Percentiles rank a stretch among this genome's conserved stretches.
These are phyloP conservation scores for Girardinichthys multiradiatus DNA, from an alignment of 2,113 vertebrate species.

Conservation along the genomic window DNA sequence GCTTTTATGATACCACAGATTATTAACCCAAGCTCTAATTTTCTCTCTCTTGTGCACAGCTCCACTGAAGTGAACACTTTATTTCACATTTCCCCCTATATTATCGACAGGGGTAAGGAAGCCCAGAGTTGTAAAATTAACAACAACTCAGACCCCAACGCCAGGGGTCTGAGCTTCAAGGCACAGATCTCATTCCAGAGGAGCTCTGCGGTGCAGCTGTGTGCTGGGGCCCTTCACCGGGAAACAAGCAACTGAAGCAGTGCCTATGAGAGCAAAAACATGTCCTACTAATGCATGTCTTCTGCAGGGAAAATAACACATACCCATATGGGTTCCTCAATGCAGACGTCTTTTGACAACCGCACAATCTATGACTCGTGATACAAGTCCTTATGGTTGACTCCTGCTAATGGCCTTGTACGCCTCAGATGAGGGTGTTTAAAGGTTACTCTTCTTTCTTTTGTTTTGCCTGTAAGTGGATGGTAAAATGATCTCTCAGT, in stretches of 20 bases:
- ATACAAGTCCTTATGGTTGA: constrained; percentile 43
- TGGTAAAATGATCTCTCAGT: constrained; percentile 60
- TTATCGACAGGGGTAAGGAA: constrained; percentile 46
- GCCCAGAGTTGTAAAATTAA: constrained; percentile 62
- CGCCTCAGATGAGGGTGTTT: constrained; percentile 52
- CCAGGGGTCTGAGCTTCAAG: constrained; percentile 33
- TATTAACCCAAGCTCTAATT: constrained; percentile 56
- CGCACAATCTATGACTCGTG: constrained; percentile 29
- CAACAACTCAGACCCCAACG: constrained; percentile 35
- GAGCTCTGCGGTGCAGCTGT: constrained; percentile 59
- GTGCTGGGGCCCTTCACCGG: constrained; percentile 37
- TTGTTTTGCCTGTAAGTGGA: constrained; percentile 47
- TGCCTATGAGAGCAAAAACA: constrained; percentile 31
- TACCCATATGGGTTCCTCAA: constrained; percentile 47
- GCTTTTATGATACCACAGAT: constrained; percentile 59
- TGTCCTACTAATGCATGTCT: constrained; percentile 43
- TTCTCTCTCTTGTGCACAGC: constrained; percentile 38
- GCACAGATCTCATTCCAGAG: constrained; percentile 54
- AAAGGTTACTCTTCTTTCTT: constrained; percentile 1
- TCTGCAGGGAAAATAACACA: constrained; percentile 35
- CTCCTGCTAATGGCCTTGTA: constrained; percentile 39
- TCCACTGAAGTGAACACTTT: constrained; percentile 49
- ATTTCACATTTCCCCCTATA: constrained; percentile 52
- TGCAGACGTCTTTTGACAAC: constrained; percentile 47
- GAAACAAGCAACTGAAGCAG: constrained; percentile 49